Evolutionary conservation across 2,797 vertebrate species (phyloP).

Genomic region (Diplodus sargus): DNA sequence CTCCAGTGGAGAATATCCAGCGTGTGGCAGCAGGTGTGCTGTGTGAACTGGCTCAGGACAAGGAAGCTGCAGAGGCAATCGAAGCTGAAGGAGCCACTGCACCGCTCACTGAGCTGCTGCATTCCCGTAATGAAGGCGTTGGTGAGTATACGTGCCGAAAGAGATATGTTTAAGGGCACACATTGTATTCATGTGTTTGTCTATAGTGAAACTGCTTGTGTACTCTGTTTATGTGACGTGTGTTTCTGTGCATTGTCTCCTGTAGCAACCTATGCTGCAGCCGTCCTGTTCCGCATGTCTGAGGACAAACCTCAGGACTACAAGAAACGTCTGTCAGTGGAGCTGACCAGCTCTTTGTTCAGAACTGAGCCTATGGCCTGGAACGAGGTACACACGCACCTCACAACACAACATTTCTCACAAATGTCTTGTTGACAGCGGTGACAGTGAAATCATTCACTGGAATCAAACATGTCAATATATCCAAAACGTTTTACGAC

Average conservation of each 20-base stretch:
- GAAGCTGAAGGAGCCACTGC: slow-evolving; percentile 98
- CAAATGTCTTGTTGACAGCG: too few relatives aligned
- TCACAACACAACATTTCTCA: not conserved
- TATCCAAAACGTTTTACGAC: too few relatives aligned
- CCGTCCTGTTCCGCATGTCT: slow-evolving; percentile 98
- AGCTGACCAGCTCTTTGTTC: slow-evolving; percentile 98
- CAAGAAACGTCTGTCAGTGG: slow-evolving; percentile 97
- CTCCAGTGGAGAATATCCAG: slow-evolving; percentile 98
- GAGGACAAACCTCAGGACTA: slow-evolving; percentile 99
- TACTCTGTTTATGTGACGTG: not conserved
- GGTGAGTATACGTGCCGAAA: slow-evolving; percentile 83
- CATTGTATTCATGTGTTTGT: not conserved
- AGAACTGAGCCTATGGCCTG: slow-evolving; percentile 98
- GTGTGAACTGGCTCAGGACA: slow-evolving; percentile 98
- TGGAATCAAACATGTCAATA: too few relatives aligned
- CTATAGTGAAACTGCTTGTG: not conserved
- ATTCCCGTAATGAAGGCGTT: slow-evolving; percentile 98
- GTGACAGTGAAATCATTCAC: too few relatives aligned
- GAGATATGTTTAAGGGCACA: not conserved
- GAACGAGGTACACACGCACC: slow-evolving; percentile 89
- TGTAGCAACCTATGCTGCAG: slow-evolving; percentile 96
- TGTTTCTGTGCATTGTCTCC: not conserved
- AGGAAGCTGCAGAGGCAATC: slow-evolving; percentile 97
- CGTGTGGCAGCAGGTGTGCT: slow-evolving; percentile 98
- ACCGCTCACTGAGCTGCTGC: slow-evolving; percentile 95